phyloP scores from a whole-genome alignment of 2,888 invertebrate genomes.

The Syrista parreyssii region DNA sequence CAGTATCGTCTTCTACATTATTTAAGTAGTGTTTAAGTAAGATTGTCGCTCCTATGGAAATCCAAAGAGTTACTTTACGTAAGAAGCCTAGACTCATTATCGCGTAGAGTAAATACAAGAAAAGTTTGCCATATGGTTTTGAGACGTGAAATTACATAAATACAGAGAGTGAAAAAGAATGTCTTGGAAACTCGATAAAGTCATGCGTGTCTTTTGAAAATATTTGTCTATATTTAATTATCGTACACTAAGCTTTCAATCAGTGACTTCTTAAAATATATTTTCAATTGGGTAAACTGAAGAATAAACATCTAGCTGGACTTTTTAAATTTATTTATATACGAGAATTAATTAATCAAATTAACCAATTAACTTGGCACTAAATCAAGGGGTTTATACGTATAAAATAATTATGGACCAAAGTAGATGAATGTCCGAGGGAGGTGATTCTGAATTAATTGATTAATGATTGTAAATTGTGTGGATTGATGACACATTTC shows the following conservation, averaged over 20 bases:
- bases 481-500: neutral
- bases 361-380: no score
- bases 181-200: neutral
- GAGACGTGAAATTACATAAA: neutral
- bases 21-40: no score
- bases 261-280: neutral
- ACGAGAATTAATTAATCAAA: no score
- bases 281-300: no score
- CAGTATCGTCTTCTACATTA: no score
- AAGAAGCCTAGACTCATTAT: neutral
- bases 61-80: neutral
- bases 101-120: neutral
- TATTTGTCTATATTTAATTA: neutral
- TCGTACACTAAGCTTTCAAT: neutral
- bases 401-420: no score
- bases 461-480: neutral
- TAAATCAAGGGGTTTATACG: no score
- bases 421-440: no score
- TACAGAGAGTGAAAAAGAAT: neutral
- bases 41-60: neutral
- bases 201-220: neutral
- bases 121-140: neutral
- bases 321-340: no score
- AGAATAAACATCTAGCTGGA: no score
- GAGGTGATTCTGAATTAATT: no score